Conservation (phyloP, 64 coral and sea anemone species). For the Actinia tenebrosa region DNA sequence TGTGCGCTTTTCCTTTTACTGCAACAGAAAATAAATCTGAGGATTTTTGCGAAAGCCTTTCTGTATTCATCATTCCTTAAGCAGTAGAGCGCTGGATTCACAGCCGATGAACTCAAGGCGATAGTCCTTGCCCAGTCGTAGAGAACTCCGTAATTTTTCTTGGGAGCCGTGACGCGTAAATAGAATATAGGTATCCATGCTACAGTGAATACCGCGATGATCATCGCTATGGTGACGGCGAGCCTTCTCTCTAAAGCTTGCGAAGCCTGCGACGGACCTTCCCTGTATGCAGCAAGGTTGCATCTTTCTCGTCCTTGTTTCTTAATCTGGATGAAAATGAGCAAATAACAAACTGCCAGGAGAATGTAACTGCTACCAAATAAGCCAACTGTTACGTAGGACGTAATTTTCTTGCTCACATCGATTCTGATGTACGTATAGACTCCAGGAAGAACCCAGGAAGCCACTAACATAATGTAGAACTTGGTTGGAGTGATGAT, state of each 20-base stretch:
- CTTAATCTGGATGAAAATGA: constrained; percentile 36
- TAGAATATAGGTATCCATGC: constrained; percentile 71
- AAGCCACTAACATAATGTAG: constrained; percentile 13
- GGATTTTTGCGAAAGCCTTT: constrained; percentile 54
- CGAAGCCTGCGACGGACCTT: neutral
- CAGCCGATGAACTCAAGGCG: constrained; percentile 49
- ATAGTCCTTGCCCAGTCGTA: constrained; percentile 68
- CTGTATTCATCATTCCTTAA: constrained; percentile 74
- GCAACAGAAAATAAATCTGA: constrained; percentile 2
- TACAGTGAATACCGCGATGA: constrained; percentile 56
- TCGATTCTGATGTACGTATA: constrained; percentile 44
- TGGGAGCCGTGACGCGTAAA: constrained; percentile 48
- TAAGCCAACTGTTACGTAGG: constrained; percentile 50
- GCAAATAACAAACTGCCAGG: constrained; percentile 46
- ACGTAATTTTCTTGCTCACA: constrained; percentile 66
- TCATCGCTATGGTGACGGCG: constrained; percentile 60
- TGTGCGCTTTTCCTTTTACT: neutral
- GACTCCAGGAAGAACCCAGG: constrained; percentile 40
- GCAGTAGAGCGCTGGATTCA: constrained; percentile 73
- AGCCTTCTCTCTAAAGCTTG: constrained; percentile 43
- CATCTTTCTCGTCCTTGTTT: constrained; percentile 27
- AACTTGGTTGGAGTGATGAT: constrained; percentile 61
- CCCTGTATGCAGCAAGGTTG: neutral
- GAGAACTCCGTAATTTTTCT: constrained; percentile 47
- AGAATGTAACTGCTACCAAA: constrained; percentile 43